Evolutionary conservation across 1,140 invertebrate genomes (phyloP).

Genomic region (Drosophila rufa): DNA sequence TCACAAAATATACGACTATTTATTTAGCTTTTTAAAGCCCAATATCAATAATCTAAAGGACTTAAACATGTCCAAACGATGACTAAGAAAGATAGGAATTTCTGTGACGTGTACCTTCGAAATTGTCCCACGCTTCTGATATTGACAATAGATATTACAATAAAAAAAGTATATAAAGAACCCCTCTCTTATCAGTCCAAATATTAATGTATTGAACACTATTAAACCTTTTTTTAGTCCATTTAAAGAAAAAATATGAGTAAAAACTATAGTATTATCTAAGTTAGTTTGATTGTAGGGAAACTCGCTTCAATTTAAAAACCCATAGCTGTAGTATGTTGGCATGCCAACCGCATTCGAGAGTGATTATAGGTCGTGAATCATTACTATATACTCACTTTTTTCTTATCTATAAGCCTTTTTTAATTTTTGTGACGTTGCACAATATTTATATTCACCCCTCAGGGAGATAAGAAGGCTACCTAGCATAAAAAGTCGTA

Average conservation of each 20-base stretch:
- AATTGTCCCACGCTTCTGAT: neutral
- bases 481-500: conserved; percentile 19
- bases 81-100: conserved; percentile 20
- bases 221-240: neutral
- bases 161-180: neutral
- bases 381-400: conserved; percentile 2
- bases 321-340: neutral
- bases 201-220: neutral
- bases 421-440: conserved; percentile 25
- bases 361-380: neutral
- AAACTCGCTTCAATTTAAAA: neutral
- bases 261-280: no score
- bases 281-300: neutral
- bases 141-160: neutral
- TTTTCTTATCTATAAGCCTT: neutral
- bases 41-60: neutral
- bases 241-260: neutral
- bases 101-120: conserved; percentile 14
- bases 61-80: neutral
- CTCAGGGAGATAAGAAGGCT: conserved; percentile 2
- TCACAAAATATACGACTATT: conserved; percentile 2
- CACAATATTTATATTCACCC: conserved; percentile 27
- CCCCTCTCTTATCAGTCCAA: conserved; percentile 6
- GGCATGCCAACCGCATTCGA: neutral
- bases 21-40: neutral